Evolutionary conservation across 2,797 vertebrate species (phyloP), one percentile per base, ranked within the genome.

Genomic region (Leuciscus waleckii): DNA sequence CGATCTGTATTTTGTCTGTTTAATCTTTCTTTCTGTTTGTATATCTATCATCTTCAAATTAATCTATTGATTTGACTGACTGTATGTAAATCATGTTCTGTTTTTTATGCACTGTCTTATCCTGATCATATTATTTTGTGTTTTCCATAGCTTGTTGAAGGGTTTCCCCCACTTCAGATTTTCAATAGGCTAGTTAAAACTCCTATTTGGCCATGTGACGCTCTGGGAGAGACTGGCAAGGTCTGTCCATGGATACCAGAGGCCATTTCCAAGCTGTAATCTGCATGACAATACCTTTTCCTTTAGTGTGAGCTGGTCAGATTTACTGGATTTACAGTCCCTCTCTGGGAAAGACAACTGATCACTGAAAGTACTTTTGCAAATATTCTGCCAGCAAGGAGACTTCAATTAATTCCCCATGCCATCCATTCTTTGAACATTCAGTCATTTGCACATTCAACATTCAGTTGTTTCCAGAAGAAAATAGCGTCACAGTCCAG

Each of bases 281-380:
- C 81, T 87, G 76, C 84, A 83, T 87, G 63, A 86, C 43, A 85
- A 77, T 82, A 56, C 56, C 43, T 69, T 71, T 56, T 80, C 41
- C 67, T 63, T 78, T 19, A 17, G 54, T 7, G 37, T 6, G 46
- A 69, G 13, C 67, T 35, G 39, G 85, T 51, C 69, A 68, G 54
- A 67, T 77, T 63, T 26, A 70, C 63, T 69, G 56, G 7, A 82
- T 78, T 82, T 83, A 71, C 73, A 51, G 58, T 54, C 32, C 37
- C 54, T 37, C 29, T 65, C n/a, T 67, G 70, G 70, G 78, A 85
- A 68, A 68, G 49, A 37, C 73, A 58, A 82, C 70, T 29, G n/a
- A 58, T 69, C 14, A 17, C 37, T 32, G 61, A 68, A 51, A 46
- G 39, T 76, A 32, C 32, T 19, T 32, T 26, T 14, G 11, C 61